These are phyloP conservation scores for Ariopsis seemanni DNA, from an alignment of 2,113 vertebrate species.

Conservation along the genomic window DNA sequence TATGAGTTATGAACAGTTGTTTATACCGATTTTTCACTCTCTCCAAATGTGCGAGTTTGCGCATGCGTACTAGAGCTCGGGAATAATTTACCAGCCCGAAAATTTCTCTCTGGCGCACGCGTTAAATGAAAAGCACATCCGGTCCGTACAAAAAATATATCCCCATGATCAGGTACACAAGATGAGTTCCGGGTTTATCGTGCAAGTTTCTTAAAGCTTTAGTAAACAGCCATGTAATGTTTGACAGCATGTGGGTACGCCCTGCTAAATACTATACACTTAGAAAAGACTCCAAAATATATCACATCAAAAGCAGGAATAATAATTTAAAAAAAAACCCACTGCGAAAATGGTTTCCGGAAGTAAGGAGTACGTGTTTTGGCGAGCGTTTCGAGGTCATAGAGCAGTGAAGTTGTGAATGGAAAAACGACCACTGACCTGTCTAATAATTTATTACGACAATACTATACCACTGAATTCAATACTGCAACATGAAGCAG, in stretches of 20 bases:
- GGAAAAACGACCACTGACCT: not conserved
- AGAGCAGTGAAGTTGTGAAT: not conserved
- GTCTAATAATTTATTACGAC: not conserved
- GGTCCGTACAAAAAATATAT: constrained; percentile 9
- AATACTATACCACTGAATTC: not conserved
- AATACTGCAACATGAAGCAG: constrained; percentile 58
- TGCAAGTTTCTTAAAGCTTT: not conserved
- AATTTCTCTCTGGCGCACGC: not conserved
- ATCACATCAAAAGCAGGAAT: not conserved
- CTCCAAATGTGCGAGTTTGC: not conserved
- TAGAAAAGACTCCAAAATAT: not conserved
- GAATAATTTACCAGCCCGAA: not conserved
- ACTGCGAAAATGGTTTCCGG: not conserved
- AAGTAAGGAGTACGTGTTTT: constrained; percentile 31
- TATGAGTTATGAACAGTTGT: too few species aligned
- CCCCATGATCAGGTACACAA: not conserved
- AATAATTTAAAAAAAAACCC: too few species aligned
- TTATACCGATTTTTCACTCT: not conserved
- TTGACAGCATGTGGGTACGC: not conserved
- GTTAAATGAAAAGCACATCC: constrained; percentile 13
- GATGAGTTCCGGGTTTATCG: not conserved
- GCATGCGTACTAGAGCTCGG: not conserved
- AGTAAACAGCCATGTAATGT: not conserved
- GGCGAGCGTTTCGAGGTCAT: constrained; percentile 24
- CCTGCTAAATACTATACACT: not conserved